A percentile compares a stretch with the other conserved stretches of the same genome.
These are phyloP conservation scores for Epinotia nisella DNA, from an alignment of 2,888 invertebrate genomes.

Conservation along the genomic window DNA sequence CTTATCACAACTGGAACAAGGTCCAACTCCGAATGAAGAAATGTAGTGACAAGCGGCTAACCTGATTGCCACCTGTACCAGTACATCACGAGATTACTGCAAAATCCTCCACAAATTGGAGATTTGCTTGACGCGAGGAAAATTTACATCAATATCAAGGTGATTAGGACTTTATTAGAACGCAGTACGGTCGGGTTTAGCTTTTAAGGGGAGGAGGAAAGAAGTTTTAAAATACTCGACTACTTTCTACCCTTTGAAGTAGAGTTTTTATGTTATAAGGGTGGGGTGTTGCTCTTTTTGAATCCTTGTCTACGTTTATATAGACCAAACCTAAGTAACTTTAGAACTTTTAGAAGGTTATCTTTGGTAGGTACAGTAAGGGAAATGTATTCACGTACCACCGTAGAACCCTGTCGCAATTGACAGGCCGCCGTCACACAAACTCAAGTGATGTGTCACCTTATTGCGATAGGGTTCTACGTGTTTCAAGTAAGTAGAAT, in stretches of 20 bases:
- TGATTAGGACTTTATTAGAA: conserved; percentile 6
- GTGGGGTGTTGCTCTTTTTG: not conserved
- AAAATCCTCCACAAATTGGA: conserved; percentile 59
- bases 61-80: conserved; percentile 50
- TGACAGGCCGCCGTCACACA: no score
- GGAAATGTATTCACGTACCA: no score
- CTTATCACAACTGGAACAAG: not conserved
- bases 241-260: conserved; percentile 25
- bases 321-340: not conserved
- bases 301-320: not conserved
- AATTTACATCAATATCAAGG: conserved; percentile 9
- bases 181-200: not conserved
- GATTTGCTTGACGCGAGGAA: conserved; percentile 52
- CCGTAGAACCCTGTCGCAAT: no score
- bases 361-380: no score
- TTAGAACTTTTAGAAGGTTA: not conserved
- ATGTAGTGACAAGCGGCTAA: conserved; percentile 2
- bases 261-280: conserved; percentile 16
- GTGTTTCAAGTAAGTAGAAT: no score
- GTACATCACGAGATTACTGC: conserved; percentile 60
- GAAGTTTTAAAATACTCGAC: conserved; percentile 23
- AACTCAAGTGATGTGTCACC: no score
- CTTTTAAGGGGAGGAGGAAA: not conserved
- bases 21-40: no score
- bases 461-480: no score